Percentiles rank a stretch among this genome's conserved stretches.
phyloP scores from a whole-genome alignment of 2,888 invertebrate genomes.

The Rhingia rostrata region DNA sequence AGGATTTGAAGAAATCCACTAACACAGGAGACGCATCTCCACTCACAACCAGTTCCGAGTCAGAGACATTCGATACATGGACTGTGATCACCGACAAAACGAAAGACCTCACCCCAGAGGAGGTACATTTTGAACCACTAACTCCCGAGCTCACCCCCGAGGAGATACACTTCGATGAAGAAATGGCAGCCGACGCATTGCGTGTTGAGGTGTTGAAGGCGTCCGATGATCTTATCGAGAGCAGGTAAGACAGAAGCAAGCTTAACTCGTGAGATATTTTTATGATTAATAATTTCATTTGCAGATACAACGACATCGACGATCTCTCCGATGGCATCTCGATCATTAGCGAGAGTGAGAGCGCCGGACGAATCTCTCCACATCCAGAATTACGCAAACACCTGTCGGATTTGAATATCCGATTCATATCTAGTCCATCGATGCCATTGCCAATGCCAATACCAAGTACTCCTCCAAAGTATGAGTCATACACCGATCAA shows the following conservation, averaged over 20 bases:
- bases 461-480: constrained; percentile 10
- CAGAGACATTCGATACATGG: constrained; percentile 79
- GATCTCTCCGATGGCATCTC: constrained; percentile 82
- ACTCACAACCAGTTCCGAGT: constrained; percentile 78
- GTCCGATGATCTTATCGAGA: constrained; percentile 26
- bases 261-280: constrained; percentile 25
- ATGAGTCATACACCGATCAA: constrained; percentile 48
- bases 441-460: constrained; percentile 8
- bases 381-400: constrained; percentile 78
- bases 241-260: constrained; percentile 29
- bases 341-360: constrained; percentile 82
- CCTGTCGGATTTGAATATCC: constrained; percentile 77
- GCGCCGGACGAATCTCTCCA: constrained; percentile 80
- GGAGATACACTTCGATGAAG: constrained; percentile 36
- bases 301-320: constrained; percentile 75
- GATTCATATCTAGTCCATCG: constrained; percentile 24
- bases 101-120: constrained; percentile 22
- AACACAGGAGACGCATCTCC: constrained; percentile 58
- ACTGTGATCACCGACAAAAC: constrained; percentile 79
- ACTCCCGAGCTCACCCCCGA: constrained; percentile 61
- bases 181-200: constrained; percentile 82
- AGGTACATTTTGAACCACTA: constrained; percentile 38
- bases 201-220: constrained; percentile 76
- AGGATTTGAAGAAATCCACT: constrained; percentile 37
- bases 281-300: not conserved